A percentile compares a stretch with the other conserved stretches of the same genome.
phyloP scores from a whole-genome alignment of 2,113 vertebrate species.

The Tauraco erythrolophus region DNA sequence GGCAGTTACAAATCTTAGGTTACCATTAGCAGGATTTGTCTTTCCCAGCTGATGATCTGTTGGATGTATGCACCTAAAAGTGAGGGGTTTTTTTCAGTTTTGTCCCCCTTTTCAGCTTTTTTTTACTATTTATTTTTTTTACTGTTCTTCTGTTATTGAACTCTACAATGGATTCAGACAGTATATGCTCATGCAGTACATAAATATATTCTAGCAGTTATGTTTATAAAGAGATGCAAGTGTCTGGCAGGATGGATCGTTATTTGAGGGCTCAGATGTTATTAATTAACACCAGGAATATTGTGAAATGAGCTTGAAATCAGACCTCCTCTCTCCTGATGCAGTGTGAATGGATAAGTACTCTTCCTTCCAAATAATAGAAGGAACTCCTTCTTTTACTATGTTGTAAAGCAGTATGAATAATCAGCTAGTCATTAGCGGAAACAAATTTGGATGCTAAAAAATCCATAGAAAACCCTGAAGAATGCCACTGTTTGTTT shows the following conservation, averaged over 20 bases:
- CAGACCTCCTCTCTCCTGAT: not conserved
- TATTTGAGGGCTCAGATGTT: conserved; percentile 65
- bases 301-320: conserved; percentile 64
- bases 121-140: not conserved
- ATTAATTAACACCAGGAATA: conserved; percentile 63
- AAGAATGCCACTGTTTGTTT: not conserved
- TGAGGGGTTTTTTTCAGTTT: not conserved
- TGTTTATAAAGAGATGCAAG: conserved; percentile 69
- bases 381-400: not conserved
- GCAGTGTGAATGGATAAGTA: conserved; percentile 21
- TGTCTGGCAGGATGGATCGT: conserved; percentile 45
- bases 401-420: not conserved
- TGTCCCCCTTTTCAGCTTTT: not conserved
- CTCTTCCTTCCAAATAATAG: not conserved
- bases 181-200: conserved; percentile 20
- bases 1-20: not conserved
- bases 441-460: not conserved
- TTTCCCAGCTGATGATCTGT: not conserved
- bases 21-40: not conserved
- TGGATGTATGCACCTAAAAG: not conserved
- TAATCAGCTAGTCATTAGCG: not conserved
- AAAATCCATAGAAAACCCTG: not conserved
- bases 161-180: not conserved
- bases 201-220: conserved; percentile 36
- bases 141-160: not conserved